Evolutionary conservation across 1,140 invertebrate species (phyloP), one percentile per base, ranked within the genome.

Genomic region (Sesamia nonagrioides): DNA sequence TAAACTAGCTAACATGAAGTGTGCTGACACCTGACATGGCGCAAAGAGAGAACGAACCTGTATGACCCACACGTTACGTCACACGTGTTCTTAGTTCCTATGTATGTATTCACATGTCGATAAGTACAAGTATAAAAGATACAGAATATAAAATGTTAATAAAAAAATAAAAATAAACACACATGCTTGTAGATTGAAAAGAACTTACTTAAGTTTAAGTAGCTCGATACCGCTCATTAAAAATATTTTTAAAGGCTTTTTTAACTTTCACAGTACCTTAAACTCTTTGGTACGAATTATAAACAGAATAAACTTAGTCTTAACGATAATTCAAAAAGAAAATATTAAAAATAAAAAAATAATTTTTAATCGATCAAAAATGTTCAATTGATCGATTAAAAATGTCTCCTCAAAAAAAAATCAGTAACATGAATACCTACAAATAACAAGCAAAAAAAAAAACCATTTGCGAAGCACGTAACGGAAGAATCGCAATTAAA

Each of bases 401-500:
- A 42, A 37, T 17, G 17, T 42, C 6, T n/a, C n/a, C n/a, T 18
- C 37, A 11, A 42, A 42, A 66, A n/a, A 21, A 45, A 42, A 13
- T 66, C 45, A 50, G 50, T 69, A 33, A 50, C 66, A 50, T 50
- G 50, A 69, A 68, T 11, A 48, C 37, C 42, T 11, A 48, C 37
- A 66, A 66, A 40, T 42, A n/a, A n/a, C n/a, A n/a, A n/a, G n/a
- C 35, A 66, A 66, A 40, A 37, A 17, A 17, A 66, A 66, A 66
- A 18, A 45, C 21, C 7, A 60, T 42, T 66, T 37, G 61, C n/a
- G 37, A 42, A 60, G 56, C 56, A 6, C 56, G 15, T 15, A 60
- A 33, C 35, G 27, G 27, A 66, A 66, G 61, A 66, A 66, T 42
- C 61, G 40, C 35, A 66, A 66, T 66, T 66, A 45, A 42, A 66